A percentile compares a stretch with the other conserved stretches of the same genome.
Evolutionary conservation across 1,140 invertebrate species (phyloP).

Genomic region (Oreohelix idahoensis): DNA sequence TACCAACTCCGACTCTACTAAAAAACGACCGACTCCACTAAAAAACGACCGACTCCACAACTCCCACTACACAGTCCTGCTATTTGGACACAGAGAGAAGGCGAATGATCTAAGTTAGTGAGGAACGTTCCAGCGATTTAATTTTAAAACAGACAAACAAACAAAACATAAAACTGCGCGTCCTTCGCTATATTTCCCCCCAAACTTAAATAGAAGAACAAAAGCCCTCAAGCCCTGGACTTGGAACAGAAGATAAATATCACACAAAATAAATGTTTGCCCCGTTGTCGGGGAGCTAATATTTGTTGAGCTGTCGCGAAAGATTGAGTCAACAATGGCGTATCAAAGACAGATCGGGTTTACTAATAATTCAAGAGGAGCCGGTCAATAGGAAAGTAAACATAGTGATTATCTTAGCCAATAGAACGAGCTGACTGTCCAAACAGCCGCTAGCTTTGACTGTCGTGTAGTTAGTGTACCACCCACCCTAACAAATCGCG

Average conservation of each 20-base stretch:
- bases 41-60: too few relatives aligned
- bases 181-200: constrained; percentile 12
- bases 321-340: constrained; percentile 42
- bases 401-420: constrained; percentile 32
- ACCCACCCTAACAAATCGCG: neutral
- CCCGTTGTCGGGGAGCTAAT: constrained; percentile 16
- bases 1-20: too few relatives aligned
- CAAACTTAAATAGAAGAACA: constrained; percentile 2
- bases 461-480: neutral
- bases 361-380: constrained; percentile 11
- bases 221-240: constrained; percentile 24
- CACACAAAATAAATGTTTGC: constrained; percentile 47
- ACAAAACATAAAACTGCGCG: neutral
- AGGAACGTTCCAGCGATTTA: neutral
- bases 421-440: constrained; percentile 35
- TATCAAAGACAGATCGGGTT: constrained; percentile 32
- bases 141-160: too few relatives aligned
- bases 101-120: neutral
- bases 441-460: constrained; percentile 36
- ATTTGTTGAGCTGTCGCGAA: constrained; percentile 44
- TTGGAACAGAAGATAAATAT: constrained; percentile 42
- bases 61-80: too few relatives aligned
- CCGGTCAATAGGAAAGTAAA: constrained; percentile 28
- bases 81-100: neutral
- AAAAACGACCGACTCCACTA: too few relatives aligned